Evolutionary conservation across 64 coral and sea anemone species (phyloP).

Genomic region (Dendrophyllia cribrosa): DNA sequence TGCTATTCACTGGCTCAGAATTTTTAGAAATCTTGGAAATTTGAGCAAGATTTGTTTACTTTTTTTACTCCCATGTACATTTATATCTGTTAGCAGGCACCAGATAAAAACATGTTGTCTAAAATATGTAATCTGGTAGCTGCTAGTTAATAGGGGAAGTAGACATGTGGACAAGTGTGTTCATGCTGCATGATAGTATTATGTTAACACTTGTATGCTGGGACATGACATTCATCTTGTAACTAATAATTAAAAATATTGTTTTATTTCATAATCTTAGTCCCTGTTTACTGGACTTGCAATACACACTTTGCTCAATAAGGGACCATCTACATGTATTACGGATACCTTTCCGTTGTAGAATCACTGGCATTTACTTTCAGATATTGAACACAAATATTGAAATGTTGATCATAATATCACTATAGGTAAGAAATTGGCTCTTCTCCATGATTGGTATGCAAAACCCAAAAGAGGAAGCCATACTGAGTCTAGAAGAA

Average conservation of each 20-base stretch:
- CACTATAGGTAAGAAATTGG: neutral
- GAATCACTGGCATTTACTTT: neutral
- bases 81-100: slow-evolving; percentile 6
- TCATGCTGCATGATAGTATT: neutral
- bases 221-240: neutral
- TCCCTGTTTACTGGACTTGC: neutral
- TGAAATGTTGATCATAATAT: too few relatives aligned
- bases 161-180: slow-evolving; percentile 4
- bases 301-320: neutral
- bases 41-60: slow-evolving; percentile 38
- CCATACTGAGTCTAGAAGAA: neutral
- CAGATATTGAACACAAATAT: too few relatives aligned
- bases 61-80: neutral
- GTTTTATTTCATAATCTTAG: neutral
- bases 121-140: slow-evolving; percentile 11
- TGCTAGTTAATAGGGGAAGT: neutral
- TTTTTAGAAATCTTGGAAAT: slow-evolving; percentile 50
- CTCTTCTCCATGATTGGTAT: neutral
- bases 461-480: slow-evolving; percentile 23
- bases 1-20: slow-evolving; percentile 34
- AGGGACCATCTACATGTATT: neutral
- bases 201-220: neutral
- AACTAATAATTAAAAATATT: too few relatives aligned
- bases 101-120: slow-evolving; percentile 1
- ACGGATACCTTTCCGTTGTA: neutral